Base-by-base conservation (phyloP, 2,888 invertebrate species). In the Fragum sueziense region DNA sequence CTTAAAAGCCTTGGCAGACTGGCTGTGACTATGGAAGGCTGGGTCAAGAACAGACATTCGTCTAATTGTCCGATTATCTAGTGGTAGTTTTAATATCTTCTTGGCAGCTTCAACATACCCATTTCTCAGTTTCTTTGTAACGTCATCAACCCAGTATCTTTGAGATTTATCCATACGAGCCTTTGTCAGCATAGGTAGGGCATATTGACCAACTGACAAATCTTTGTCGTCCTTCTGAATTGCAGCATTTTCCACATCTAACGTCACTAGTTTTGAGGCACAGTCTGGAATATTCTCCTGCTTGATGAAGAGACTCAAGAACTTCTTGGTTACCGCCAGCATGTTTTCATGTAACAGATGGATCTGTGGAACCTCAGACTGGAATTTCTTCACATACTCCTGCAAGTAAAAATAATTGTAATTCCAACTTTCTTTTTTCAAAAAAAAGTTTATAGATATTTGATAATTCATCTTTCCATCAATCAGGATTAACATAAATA, bases 201-300 rank as follows among this genome's bases (percentile, higher is more conserved):
- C 79, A 67, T 74, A 74, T 25, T 67, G 52, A 22, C 74, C 74
- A 4, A 74, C 65, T 27, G 14, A 22, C 25, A 74, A 7, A 65
- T 73, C 73, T 25, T 73, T 73, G 52, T 73, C 33, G 20, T 17
- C 17, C 25, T 73, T 65, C 20, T 73, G 73, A 0, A 73, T 25
- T 11, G 47, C 14, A 2, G 47, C 27, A 52, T 73, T 65, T 14
- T 7, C 20, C n/a, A 73, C 31, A 65, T 73, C 73, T n/a, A 51
- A 34, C 25, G 25, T 59, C 7, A 59, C 59, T 6, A 59, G 29
- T 27, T 20, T 22, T 4, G 9, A 11, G 6, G 20, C 9, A 6
- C 29, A 4, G 4, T 59, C 59, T 59, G 59, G 59, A 27, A 59
- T 25, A 11, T 29, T 6, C 31, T 59, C 29, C 20, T 25, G 59